Conservation (phyloP, 2,797 vertebrate genomes). For the Xyrichtys novacula region DNA sequence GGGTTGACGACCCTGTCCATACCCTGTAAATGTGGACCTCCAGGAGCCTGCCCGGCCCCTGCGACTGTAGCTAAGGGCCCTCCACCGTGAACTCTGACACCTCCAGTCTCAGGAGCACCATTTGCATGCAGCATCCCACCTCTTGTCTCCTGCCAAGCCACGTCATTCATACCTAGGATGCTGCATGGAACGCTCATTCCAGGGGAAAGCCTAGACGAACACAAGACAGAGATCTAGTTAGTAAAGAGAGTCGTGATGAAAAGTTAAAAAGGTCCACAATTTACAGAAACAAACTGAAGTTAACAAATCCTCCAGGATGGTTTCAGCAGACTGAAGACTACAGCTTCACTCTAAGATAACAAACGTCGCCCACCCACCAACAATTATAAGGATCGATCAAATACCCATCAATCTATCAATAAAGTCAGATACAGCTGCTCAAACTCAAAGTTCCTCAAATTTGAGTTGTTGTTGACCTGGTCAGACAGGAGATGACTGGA, state of each 20-base stretch:
- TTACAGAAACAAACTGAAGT: not conserved
- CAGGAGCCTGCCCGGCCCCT: constrained; percentile 68
- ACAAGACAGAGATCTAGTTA: not conserved
- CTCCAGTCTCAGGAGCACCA: constrained; percentile 80
- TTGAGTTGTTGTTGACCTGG: too few relatives aligned
- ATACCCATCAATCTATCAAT: too few relatives aligned
- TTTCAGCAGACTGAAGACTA: too few relatives aligned
- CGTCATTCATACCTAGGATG: constrained; percentile 88
- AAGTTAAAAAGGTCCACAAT: not conserved
- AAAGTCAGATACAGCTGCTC: too few relatives aligned
- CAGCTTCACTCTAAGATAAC: too few relatives aligned
- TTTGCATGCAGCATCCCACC: constrained; percentile 85
- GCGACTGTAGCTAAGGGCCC: constrained; percentile 75
- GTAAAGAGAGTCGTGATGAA: too few relatives aligned
- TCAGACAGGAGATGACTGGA: too few relatives aligned
- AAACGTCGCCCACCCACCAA: too few relatives aligned
- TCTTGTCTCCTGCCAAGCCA: constrained; percentile 88
- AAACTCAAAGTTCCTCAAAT: too few relatives aligned
- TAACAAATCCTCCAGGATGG: too few relatives aligned
- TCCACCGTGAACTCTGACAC: constrained; percentile 75
- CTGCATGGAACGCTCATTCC: constrained; percentile 88
- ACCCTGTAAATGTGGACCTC: constrained; percentile 75
- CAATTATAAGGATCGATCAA: too few relatives aligned
- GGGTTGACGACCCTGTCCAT: constrained; percentile 79
- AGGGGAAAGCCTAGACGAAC: constrained; percentile 77